Percentiles rank a stretch among this genome's conserved stretches.
These are phyloP conservation scores for Enteromius mattozi DNA, from an alignment of 2,797 vertebrate genomes.

Conservation along the genomic window DNA sequence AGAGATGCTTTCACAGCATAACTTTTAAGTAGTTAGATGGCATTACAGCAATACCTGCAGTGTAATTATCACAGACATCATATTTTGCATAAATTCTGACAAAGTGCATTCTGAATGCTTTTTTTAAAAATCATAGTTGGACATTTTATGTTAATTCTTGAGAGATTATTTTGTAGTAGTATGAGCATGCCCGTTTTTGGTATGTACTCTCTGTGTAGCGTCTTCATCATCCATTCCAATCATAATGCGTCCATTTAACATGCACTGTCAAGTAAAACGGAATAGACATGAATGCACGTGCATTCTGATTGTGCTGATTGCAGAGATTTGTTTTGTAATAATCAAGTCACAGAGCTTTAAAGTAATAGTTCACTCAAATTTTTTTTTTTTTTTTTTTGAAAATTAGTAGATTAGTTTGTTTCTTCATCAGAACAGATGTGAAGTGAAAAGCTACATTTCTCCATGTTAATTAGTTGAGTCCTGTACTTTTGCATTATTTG, in stretches of 20 bases:
- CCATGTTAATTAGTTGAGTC: not conserved
- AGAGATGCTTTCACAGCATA: not conserved
- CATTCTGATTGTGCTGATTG: not conserved
- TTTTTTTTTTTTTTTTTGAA: no score
- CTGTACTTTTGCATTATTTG: not conserved
- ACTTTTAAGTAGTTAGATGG: not conserved
- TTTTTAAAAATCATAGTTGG: not conserved
- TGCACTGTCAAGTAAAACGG: not conserved
- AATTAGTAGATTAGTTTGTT: not conserved
- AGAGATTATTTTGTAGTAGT: not conserved
- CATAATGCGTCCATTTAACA: not conserved
- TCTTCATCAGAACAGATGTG: not conserved
- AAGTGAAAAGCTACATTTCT: not conserved
- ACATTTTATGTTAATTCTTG: not conserved
- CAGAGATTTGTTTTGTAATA: slow-evolving; percentile 5
- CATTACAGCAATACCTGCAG: not conserved
- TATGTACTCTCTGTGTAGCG: not conserved
- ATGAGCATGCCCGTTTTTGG: not conserved
- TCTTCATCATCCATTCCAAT: not conserved
- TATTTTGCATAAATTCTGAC: not conserved
- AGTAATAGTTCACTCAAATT: not conserved
- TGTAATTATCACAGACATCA: not conserved
- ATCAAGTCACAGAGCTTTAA: not conserved
- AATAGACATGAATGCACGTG: not conserved
- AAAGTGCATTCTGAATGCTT: not conserved